Base-by-base conservation (phyloP, 2,113 vertebrate species). In the Pseudorhombus dupliciocellatus region DNA sequence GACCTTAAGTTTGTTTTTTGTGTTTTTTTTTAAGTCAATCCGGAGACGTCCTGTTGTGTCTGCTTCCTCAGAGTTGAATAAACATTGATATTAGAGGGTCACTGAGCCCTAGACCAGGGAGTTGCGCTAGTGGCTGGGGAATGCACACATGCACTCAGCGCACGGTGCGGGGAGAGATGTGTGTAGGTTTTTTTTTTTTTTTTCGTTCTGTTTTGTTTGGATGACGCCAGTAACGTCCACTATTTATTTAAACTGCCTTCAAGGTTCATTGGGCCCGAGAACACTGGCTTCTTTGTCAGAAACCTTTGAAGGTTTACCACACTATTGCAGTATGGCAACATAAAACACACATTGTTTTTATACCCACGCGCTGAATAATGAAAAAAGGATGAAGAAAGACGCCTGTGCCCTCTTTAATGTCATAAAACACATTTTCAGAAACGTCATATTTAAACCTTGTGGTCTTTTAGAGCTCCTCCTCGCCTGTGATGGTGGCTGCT, bases 41-140 rank as follows among this genome's bases (percentile, higher is more conserved):
- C 1, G n/a, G 24, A 11, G 75, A 75, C 76, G 21, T 84, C 71
- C 80, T 87, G 87, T 90, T 91, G 89, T 77, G 80, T 87, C 84
- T 90, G 64, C 66, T 65, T n/a, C 55, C 48, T 68, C 16, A 64
- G 61, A 73, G 75, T 86, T 81, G 75, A 85, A 86, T 89, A 91
- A 91, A 92, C 81, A 84, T 65, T n/a, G 53, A 77, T 80, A 78
- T 84, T 85, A 80, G 66, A 88, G 73, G 83, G 78, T 78, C 83
- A 79, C 72, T 56, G 8, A 79, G 79, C 30, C 77, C 66, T 68
- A 63, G 66, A 69, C 79, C 60, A 2, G 0, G 3, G 68, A 58
- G 77, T 21, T 21, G 53, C 75, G 77, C 85, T 83, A 80, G 84
- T 31, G 72, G 68, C 44, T 50, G 62, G 66, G 81, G 80, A 88